Percentiles rank a stretch among this genome's conserved stretches.
These are phyloP conservation scores for Lordiphosa clarofinis DNA, from an alignment of 1,140 invertebrate genomes.

Conservation along the genomic window DNA sequence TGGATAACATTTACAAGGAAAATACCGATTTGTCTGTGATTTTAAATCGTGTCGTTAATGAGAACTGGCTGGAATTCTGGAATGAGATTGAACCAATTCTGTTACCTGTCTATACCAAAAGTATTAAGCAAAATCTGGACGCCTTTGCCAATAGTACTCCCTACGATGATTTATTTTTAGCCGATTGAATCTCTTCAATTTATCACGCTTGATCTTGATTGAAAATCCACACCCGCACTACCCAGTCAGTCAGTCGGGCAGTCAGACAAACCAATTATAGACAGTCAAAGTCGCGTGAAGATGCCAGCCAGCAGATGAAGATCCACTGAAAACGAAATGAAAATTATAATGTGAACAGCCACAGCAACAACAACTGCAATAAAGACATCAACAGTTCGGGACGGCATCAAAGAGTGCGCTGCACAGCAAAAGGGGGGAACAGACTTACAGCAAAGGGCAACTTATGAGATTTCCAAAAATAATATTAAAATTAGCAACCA, in stretches of 20 bases:
- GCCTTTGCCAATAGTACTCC: not conserved
- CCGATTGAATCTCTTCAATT: conserved; percentile 26
- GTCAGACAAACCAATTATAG: conserved; percentile 69
- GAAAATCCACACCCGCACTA: conserved; percentile 44
- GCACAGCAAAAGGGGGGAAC: conserved; percentile 3
- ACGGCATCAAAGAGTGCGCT: conserved; percentile 51
- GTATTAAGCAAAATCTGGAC: no score
- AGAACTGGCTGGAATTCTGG: no score
- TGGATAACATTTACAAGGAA: no score
- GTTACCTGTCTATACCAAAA: no score
- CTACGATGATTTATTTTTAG: not conserved
- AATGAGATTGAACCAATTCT: no score
- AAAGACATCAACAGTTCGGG: conserved; percentile 73
- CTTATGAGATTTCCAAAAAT: conserved; percentile 74
- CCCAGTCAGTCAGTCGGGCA: no score
- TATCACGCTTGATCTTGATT: conserved; percentile 71
- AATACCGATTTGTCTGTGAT: no score
- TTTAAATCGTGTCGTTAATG: no score
- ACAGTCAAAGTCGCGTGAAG: conserved; percentile 67
- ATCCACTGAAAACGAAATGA: conserved; percentile 56
- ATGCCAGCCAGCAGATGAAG: conserved; percentile 49
- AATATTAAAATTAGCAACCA: conserved; percentile 76
- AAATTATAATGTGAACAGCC: conserved; percentile 61
- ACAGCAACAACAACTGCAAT: conserved; percentile 50
- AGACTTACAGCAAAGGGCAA: conserved; percentile 21